Percentiles rank a stretch among this genome's conserved stretches.
These are phyloP conservation scores for Danio albolineatus DNA, from an alignment of 2,797 vertebrate species.

Conservation along the genomic window DNA sequence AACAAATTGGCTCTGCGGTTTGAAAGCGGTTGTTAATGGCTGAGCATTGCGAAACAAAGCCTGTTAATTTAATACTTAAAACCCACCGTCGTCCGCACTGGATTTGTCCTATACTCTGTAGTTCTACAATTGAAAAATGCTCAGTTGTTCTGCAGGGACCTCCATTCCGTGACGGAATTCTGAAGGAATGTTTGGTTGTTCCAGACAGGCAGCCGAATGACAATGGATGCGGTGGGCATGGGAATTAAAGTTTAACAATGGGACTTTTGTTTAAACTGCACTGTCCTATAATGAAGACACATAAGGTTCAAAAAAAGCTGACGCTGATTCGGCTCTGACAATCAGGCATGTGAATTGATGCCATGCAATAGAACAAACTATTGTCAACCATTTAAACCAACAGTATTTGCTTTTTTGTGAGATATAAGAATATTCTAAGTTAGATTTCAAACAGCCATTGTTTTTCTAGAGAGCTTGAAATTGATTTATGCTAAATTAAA, in stretches of 20 bases:
- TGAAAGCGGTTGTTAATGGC: constrained; percentile 21
- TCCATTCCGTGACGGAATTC: constrained; percentile 57
- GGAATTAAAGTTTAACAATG: constrained; percentile 57
- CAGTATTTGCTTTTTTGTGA: not conserved
- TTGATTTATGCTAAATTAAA: not conserved
- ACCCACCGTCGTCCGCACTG: constrained; percentile 1
- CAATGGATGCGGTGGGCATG: constrained; percentile 55
- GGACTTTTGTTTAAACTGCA: constrained; percentile 48
- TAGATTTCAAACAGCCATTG: not conserved
- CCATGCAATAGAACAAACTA: constrained; percentile 1
- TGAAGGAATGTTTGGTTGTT: constrained; percentile 56
- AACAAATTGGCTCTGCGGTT: constrained; percentile 28
- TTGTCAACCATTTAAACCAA: constrained; percentile 11
- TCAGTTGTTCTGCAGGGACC: constrained; percentile 38
- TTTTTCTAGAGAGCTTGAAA: not conserved
- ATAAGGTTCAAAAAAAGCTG: constrained; percentile 32
- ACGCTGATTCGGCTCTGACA: not conserved
- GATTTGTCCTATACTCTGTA: constrained; percentile 3
- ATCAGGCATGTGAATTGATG: not conserved
- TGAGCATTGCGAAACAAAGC: not conserved
- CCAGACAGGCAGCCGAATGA: constrained; percentile 44
- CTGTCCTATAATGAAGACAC: constrained; percentile 55
- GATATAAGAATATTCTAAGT: not conserved
- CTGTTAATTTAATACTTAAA: constrained; percentile 29
- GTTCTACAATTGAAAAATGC: constrained; percentile 30